phyloP scores from a whole-genome alignment of 1,140 invertebrate species.

The Wasmannia auropunctata region DNA sequence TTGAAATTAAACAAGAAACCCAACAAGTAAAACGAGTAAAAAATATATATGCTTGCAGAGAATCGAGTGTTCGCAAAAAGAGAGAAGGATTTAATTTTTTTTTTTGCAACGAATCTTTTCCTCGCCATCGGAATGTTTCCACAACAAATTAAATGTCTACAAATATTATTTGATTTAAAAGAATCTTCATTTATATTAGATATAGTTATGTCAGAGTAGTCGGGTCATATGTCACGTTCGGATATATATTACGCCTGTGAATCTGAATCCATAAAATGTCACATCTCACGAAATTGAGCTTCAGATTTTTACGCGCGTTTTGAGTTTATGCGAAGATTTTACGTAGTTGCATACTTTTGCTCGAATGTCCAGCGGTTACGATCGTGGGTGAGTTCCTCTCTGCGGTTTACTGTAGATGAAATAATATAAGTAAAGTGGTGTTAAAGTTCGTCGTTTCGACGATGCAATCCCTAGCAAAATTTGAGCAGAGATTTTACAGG shows the following conservation, averaged over 20 bases:
- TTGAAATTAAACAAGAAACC: neutral
- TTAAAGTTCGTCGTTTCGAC: neutral
- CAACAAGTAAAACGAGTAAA: neutral
- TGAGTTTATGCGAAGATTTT: conserved; percentile 31
- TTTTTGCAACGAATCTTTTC: neutral
- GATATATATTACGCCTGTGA: neutral
- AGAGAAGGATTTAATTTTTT: neutral
- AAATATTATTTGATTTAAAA: neutral
- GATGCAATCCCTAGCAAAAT: neutral
- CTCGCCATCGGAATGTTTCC: neutral
- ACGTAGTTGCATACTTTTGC: neutral
- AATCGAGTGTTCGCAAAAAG: neutral
- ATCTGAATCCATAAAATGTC: neutral
- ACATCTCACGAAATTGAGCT: neutral
- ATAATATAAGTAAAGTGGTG: conserved; percentile 11
- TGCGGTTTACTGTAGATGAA: conserved; percentile 1
- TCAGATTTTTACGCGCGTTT: conserved; percentile 3
- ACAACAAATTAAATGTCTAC: neutral
- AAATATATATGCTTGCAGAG: neutral
- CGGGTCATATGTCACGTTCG: neutral
- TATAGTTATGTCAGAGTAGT: neutral
- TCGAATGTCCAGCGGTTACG: neutral
- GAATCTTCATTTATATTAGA: neutral
- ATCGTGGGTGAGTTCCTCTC: neutral
- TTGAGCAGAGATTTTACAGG: neutral